Base-by-base conservation (phyloP, 2,888 invertebrate species). In the Miltochrista miniata region DNA sequence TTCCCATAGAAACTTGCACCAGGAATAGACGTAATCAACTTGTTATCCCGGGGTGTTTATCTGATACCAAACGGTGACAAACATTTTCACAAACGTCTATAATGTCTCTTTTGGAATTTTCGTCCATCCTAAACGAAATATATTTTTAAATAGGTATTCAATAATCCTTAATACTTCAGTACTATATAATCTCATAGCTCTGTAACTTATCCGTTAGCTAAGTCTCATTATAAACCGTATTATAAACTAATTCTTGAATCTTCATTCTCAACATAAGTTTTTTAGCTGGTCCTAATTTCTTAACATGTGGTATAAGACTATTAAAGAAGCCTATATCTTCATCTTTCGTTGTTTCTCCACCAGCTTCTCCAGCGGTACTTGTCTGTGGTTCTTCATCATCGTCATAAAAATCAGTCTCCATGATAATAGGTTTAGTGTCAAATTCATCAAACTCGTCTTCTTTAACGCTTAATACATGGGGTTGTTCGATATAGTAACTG, bases 401-500 rank as follows among this genome's bases (percentile, higher is more conserved):
- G 50, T 90, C 90, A 44, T 89, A 88, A 41, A 91, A 91, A 61
- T 91, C 90, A 0, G 90, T 88, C 54, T 91, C 90, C 81, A 85
- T 83, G 31, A 91, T 87, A 1, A 90, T 79, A 9, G 90, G 90
- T 70, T 91, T 91, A 0, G 89, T 85, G 18, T 91, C 90, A 51
- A 91, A 91, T 59, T 91, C 90, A 15, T 91, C 90, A 33, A 85
- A 90, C n/a, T 90, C 90, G 5, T 90, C 90, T 1, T 90, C 89
- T 69, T 87, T 87, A 0, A 79, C 74, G 34, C 59, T 72, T 0
- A 73, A 72, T 1, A 64, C 65, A 0, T 72, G 62, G 34, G 47
- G 46, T 31, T 48, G 59, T 11, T 85, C 87, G 29, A 84, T 59
- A 44, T 83, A 89, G 18, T 73, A 83, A 29, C 76, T 83, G 39